Evolutionary conservation across 2,113 vertebrate genomes (phyloP).

Genomic region (Pterocles gutturalis): DNA sequence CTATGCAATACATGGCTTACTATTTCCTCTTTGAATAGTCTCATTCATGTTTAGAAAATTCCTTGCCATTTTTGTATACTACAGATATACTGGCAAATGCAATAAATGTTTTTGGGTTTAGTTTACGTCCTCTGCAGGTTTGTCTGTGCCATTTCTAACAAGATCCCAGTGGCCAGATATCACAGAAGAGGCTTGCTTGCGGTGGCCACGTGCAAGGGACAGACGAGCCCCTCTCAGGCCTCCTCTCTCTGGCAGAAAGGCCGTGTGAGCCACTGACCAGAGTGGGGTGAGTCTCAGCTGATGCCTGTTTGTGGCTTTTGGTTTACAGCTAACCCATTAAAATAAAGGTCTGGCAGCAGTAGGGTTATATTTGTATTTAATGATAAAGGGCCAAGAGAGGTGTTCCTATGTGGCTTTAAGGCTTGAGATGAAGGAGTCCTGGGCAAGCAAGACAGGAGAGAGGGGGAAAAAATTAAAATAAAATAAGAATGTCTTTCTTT

Average conservation of each 20-base stretch:
- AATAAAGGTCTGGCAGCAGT: not conserved
- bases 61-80: not conserved
- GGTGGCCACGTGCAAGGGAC: rapidly evolving
- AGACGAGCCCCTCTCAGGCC: rapidly evolving
- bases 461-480: not conserved
- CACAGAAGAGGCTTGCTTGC: rapidly evolving
- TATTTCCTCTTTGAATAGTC: not conserved
- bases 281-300: rapidly evolving
- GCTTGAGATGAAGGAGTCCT: not conserved
- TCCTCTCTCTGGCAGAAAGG: not conserved
- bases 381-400: not conserved
- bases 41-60: not conserved
- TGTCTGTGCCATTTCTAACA: not conserved
- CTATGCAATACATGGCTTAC: not conserved
- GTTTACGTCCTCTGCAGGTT: not conserved
- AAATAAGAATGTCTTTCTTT: not conserved
- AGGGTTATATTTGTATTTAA: not conserved
- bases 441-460: not conserved
- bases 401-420: not conserved
- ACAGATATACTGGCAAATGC: not conserved
- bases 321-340: not conserved
- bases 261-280: not conserved
- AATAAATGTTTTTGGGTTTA: not conserved
- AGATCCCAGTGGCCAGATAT: not conserved
- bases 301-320: not conserved